These are phyloP conservation scores for Lasioglossum leucozonium DNA, from an alignment of 2,888 invertebrate species.

Conservation along the genomic window DNA sequence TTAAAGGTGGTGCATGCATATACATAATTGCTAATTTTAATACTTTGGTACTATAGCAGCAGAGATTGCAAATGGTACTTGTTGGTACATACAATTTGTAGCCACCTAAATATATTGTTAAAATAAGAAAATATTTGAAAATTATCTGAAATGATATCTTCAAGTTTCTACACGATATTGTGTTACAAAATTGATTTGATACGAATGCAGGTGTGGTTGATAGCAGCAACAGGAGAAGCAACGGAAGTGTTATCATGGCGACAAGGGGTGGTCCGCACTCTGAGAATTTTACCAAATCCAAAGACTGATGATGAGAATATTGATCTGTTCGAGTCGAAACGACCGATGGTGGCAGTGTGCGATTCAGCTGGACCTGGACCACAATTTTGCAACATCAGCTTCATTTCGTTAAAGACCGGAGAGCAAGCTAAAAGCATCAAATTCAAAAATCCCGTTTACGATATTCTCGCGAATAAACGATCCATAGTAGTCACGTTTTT, in stretches of 20 bases:
- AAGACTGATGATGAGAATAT: constrained; percentile 85
- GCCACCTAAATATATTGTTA: constrained; percentile 19
- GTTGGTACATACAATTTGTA: constrained; percentile 25
- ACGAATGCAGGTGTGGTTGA: constrained; percentile 91
- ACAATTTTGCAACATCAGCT: constrained; percentile 92
- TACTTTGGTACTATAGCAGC: constrained; percentile 20
- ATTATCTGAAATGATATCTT: neutral
- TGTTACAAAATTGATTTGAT: constrained; percentile 11
- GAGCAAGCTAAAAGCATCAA: constrained; percentile 95
- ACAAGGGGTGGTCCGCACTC: constrained; percentile 93
- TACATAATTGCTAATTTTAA: constrained; percentile 33
- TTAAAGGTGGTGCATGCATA: constrained; percentile 5
- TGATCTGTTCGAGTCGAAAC: constrained; percentile 91
- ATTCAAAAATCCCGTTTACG: constrained; percentile 95
- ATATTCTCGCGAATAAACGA: constrained; percentile 94
- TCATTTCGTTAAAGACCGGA: constrained; percentile 93
- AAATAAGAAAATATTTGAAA: constrained; percentile 14
- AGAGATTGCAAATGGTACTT: constrained; percentile 6
- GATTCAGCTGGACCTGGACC: constrained; percentile 93
- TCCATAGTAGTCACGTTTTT: constrained; percentile 95
- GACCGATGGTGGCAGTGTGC: constrained; percentile 96
- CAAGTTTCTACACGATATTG: neutral
- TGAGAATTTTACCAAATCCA: constrained; percentile 94
- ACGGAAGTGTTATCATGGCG: constrained; percentile 97
- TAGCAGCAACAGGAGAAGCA: constrained; percentile 96